Evolutionary conservation across 2,888 invertebrate genomes (phyloP).

Genomic region (Macrosiphum euphorbiae): DNA sequence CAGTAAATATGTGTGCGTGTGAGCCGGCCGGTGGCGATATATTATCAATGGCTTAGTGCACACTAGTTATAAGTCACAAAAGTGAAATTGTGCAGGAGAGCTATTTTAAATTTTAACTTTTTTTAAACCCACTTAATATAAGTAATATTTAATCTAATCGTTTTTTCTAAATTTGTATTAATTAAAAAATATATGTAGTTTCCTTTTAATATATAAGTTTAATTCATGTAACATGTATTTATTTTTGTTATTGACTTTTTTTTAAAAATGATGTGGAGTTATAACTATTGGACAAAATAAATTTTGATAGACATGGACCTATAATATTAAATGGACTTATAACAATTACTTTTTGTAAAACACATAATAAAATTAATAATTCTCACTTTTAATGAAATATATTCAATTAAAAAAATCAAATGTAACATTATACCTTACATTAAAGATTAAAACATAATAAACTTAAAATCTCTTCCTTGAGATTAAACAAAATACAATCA

Average conservation of each 20-base stretch:
- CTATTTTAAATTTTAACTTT: constrained; percentile 20
- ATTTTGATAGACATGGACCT: constrained; percentile 6
- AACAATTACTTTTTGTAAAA: constrained; percentile 6
- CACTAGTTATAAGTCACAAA: constrained; percentile 15
- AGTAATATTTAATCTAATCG: neutral
- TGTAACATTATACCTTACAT: neutral
- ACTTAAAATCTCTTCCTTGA: neutral
- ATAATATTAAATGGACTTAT: constrained; percentile 9
- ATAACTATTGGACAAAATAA: neutral
- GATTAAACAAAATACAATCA: neutral
- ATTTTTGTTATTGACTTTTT: neutral
- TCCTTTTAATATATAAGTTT: neutral
- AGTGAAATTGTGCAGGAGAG: neutral
- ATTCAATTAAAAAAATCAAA: neutral
- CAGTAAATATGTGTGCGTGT: too few relatives aligned
- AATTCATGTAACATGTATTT: constrained; percentile 6
- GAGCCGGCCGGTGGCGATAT: too few relatives aligned
- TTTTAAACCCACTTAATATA: neutral
- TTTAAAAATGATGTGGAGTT: neutral
- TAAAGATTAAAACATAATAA: neutral
- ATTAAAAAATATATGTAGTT: constrained; percentile 14
- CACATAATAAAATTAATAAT: neutral
- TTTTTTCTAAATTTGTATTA: neutral
- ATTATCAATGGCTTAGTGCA: neutral
- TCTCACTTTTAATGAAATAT: neutral